Evolutionary conservation across 2,888 invertebrate genomes (phyloP), one percentile per base, ranked within the genome.

Genomic region (Miltochrista miniata): DNA sequence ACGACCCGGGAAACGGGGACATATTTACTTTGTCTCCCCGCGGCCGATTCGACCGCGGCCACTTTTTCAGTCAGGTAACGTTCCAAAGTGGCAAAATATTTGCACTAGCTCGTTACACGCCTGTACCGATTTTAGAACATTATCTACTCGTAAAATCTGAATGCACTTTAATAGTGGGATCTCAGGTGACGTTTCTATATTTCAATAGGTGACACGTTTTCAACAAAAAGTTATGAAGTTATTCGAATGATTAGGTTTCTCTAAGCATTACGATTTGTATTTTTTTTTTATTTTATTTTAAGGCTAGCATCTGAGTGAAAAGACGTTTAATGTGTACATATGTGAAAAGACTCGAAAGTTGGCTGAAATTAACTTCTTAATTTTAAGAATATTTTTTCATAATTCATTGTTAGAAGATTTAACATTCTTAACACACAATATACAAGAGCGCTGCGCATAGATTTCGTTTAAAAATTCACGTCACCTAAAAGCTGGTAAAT

Each of bases 21-120:
- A 90, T 90, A 91, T 91, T 90, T 90, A 90, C 90, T 88, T 86
- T 89, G 89, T 87, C 87, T 87, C 87, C 87, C 88, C 85, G 79
- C 83, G 76, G 59, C 66, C 73, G 75, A 70, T 76, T 74, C 73
- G 77, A 80, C 79, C 81, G 76, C 79, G 85, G 86, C 88, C 87
- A 87, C 88, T 89, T 88, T 79, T 81, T 83, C 85, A 87, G 84
- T 81, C 89, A 90, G 89, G 88, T 90, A 89, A 87, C 87, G 84
- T 84, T 84, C 75, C 80, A 75, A 88, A 89, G 86, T 88, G 87
- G 85, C 88, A 89, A 90, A 90, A 90, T 90, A 89, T 91, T 90
- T 89, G 85, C 82, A 78, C 81, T 83, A 79, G 76, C 79, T 85
- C 83, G 87, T 87, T 87, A 85, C 85, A 79, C 81, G 75, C 72